Evolutionary conservation across 1,140 invertebrate genomes (phyloP).

Genomic region (fruit fly (Drosophila melanogaster)): Release_6_plus_ISO1_MT NT_033777.3:6655001-6655500

Average conservation of each 20-base stretch:
- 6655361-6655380: conserved; percentile 58
- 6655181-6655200: conserved; percentile 35
- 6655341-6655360: conserved; percentile 55
- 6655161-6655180: background rate
- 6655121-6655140: conserved; percentile 17
- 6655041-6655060: conserved; percentile 90
- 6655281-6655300: conserved; percentile 41
- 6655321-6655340: conserved; percentile 57
- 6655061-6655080: conserved; percentile 87
- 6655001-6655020: conserved; percentile 91
- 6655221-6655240: conserved; percentile 94
- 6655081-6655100: conserved; percentile 60
- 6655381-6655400: conserved; percentile 15
- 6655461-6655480: conserved; percentile 87
- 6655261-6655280: conserved; percentile 61
- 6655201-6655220: conserved; percentile 89
- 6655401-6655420: conserved; percentile 39
- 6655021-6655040: conserved; percentile 94
- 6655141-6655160: background rate
- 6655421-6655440: conserved; percentile 54
- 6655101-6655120: conserved; percentile 23
- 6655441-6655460: conserved; percentile 38
- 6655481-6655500: conserved; percentile 93
- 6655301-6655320: conserved; percentile 62
- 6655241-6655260: conserved; percentile 91